Evolutionary conservation across 2,797 vertebrate species (phyloP), one percentile per base, ranked within the genome.

Genomic region (Oreonectes daqikongensis): DNA sequence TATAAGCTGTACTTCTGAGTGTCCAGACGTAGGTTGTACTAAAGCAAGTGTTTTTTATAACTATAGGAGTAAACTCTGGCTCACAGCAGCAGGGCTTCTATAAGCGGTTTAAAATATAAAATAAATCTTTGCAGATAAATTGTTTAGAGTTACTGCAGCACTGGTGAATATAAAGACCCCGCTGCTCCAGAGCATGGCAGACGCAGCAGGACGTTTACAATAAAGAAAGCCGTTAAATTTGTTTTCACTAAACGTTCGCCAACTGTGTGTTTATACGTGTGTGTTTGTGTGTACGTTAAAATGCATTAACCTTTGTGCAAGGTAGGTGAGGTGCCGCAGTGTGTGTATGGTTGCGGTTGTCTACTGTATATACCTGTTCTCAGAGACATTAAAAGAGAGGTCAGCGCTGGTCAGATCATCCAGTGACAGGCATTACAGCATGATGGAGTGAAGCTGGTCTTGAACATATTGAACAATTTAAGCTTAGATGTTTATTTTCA

Each of bases 111-210:
- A 20, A 53, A 53, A 53, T 53, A 10, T 24, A 53, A 52, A 22
- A 69, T 73, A 78, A 78, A 67, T 46, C 20, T 70, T 78, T 12
- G 64, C 40, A 74, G 67, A 71, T 59, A 71, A 53, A 82, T 79
- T 60, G 66, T 35, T 24, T 28, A 32, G 48, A 50, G 71, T 75
- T 44, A 17, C 65, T 44, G 67, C 46, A 35, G 46, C 71, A 55
- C 57, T 55, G 35, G 57, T 42, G 71, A n/a, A 38, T 55, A 69
- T 52, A 69, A 40, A 79, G 64, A 69, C 44, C 7, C 65, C 17
- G 63, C 38, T 57, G 61, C 20, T 72, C 4, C 17, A 11, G n/a
- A 61, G 59, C 9, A n/a, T 12, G 11, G 32, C 20, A 30, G 26
- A 50, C 20, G 44, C 63, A 64, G 70, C 53, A 28, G 52, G 77